Conservation (phyloP, 2,888 invertebrate species). For the Folsomia candida region DNA sequence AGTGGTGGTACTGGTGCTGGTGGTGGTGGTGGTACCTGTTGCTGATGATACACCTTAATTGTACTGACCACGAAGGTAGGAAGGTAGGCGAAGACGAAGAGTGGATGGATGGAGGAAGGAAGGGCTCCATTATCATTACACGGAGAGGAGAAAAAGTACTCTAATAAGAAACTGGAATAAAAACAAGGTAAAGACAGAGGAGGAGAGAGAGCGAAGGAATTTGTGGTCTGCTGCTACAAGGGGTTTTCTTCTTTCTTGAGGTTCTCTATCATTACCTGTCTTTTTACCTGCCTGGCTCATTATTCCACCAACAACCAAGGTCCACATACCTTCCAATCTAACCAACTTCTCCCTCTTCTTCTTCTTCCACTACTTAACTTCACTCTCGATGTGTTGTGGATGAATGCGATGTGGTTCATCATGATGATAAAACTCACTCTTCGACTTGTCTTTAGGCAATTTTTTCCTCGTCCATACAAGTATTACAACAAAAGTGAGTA, state of each 20-base stretch:
- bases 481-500: neutral
- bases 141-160: constrained; percentile 17
- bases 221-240: constrained; percentile 19
- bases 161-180: constrained; percentile 24
- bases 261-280: constrained; percentile 23
- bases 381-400: neutral
- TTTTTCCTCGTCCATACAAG: constrained; percentile 1
- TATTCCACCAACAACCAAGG: constrained; percentile 16
- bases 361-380: neutral
- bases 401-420: constrained; percentile 2
- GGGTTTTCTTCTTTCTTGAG: constrained; percentile 14
- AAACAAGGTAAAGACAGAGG: constrained; percentile 21
- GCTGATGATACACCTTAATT: neutral
- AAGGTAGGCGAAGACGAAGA: neutral
- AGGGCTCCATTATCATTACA: constrained; percentile 8
- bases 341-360: neutral
- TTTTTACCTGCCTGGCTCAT: constrained; percentile 22
- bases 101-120: neutral
- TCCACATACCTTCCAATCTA: constrained; percentile 17
- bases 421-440: constrained; percentile 22
- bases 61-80: neutral
- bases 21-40: neutral
- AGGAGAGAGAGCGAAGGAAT: constrained; percentile 15
- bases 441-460: constrained; percentile 21
- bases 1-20: too few species aligned